Conservation (phyloP, 2,888 invertebrate genomes). For the Ennomos quercinarius region DNA sequence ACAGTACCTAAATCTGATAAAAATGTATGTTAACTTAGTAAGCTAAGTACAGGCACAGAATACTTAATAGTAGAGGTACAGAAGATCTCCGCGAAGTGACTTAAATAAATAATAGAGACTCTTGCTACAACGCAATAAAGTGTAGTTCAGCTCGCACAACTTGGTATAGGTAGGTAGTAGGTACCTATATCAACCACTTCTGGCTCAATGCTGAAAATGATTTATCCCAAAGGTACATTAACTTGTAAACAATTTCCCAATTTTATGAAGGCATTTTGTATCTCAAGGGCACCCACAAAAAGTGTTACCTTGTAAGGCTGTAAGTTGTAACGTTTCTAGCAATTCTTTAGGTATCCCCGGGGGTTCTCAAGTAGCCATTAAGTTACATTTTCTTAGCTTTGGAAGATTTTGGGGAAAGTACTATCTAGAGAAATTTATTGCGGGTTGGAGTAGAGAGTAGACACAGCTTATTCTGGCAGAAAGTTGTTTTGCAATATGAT, state of each 20-base stretch:
- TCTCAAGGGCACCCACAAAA: slow-evolving; percentile 5
- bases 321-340: slow-evolving; percentile 2
- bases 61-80: no score
- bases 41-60: no score
- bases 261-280: slow-evolving; percentile 7
- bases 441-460: slow-evolving; percentile 14
- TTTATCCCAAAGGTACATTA: background rate
- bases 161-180: background rate
- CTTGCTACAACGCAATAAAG: no score
- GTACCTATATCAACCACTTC: background rate
- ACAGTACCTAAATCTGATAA: no score
- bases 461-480: slow-evolving; percentile 1
- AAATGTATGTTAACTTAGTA: no score
- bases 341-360: background rate
- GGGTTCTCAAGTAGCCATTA: slow-evolving; percentile 23
- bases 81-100: no score
- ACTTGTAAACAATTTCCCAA: slow-evolving; percentile 10
- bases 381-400: slow-evolving; percentile 26
- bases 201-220: slow-evolving; percentile 15
- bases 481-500: background rate
- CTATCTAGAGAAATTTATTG: slow-evolving; percentile 18
- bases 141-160: no score
- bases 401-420: slow-evolving; percentile 20
- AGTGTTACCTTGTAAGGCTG: no score
- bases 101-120: no score